Evolutionary conservation across 1,140 invertebrate species (phyloP).

Genomic region (Aphis gossypii): DNA sequence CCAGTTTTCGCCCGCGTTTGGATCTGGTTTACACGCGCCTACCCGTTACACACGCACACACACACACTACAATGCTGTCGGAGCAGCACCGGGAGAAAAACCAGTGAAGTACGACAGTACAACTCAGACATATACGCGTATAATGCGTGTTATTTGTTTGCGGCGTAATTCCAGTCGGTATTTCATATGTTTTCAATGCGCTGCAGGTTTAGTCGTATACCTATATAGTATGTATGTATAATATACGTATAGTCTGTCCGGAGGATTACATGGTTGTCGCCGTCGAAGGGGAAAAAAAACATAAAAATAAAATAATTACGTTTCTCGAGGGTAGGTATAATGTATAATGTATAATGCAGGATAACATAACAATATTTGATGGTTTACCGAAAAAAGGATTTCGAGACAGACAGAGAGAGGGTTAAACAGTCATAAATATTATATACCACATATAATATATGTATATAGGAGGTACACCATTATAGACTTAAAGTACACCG

Average conservation of each 20-base stretch:
- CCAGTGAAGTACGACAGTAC: background rate
- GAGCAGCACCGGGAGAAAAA: background rate
- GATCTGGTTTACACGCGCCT: slow-evolving; percentile 29
- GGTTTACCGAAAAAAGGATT: background rate
- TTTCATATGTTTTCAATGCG: background rate
- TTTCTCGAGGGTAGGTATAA: background rate
- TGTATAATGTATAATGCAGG: background rate
- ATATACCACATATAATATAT: background rate
- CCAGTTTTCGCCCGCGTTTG: slow-evolving; percentile 30
- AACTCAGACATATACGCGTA: background rate
- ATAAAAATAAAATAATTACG: slow-evolving; percentile 35
- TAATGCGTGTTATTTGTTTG: slow-evolving; percentile 30
- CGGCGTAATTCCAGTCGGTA: slow-evolving; percentile 34
- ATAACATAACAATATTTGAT: background rate
- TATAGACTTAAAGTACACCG: background rate
- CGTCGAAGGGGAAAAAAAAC: background rate
- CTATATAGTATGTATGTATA: background rate
- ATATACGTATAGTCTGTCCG: background rate
- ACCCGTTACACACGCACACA: slow-evolving; percentile 6
- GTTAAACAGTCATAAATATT: background rate
- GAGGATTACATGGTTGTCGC: background rate
- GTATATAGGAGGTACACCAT: background rate
- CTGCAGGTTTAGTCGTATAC: background rate
- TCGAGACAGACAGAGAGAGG: background rate
- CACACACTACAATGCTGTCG: background rate